These are phyloP conservation scores for Trypoxylon attenuatum DNA, from an alignment of 2,888 invertebrate genomes.

Conservation along the genomic window DNA sequence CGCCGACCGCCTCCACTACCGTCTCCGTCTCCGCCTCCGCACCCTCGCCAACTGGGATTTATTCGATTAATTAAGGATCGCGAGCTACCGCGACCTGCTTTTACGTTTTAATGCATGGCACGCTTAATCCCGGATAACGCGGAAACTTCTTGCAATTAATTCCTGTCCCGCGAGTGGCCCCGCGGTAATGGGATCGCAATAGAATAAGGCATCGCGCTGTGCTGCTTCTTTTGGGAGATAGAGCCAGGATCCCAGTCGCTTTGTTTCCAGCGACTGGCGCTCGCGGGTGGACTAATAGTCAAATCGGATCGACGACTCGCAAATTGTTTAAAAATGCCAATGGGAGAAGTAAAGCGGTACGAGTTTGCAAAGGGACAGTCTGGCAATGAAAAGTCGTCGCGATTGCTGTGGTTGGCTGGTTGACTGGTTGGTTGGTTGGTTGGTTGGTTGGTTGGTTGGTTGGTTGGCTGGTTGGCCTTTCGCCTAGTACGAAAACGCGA, in stretches of 20 bases:
- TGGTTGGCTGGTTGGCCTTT: constrained; percentile 42
- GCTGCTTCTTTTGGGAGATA: too few species aligned
- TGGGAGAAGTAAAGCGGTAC: neutral
- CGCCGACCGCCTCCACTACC: neutral
- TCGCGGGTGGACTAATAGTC: too few species aligned
- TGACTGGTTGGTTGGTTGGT: too few species aligned
- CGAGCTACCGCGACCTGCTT: neutral
- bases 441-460: too few species aligned
- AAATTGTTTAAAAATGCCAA: too few species aligned
- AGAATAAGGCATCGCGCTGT: too few species aligned
- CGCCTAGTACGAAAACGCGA: constrained; percentile 25
- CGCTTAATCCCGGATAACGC: neutral
- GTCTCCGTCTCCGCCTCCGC: neutral
- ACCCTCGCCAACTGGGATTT: neutral
- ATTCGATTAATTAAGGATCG: constrained; percentile 2
- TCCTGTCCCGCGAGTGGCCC: neutral
- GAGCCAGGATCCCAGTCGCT: too few species aligned
- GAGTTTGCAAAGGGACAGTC: constrained; percentile 28
- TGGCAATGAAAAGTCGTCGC: constrained; percentile 3
- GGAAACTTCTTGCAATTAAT: constrained; percentile 1
- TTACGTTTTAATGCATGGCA: neutral
- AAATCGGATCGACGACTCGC: too few species aligned
- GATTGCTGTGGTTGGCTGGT: constrained; percentile 31
- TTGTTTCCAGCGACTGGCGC: too few species aligned
- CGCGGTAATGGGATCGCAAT: neutral